These are phyloP conservation scores for Percina caprodes DNA, from an alignment of 2,113 vertebrate species.

Conservation along the genomic window DNA sequence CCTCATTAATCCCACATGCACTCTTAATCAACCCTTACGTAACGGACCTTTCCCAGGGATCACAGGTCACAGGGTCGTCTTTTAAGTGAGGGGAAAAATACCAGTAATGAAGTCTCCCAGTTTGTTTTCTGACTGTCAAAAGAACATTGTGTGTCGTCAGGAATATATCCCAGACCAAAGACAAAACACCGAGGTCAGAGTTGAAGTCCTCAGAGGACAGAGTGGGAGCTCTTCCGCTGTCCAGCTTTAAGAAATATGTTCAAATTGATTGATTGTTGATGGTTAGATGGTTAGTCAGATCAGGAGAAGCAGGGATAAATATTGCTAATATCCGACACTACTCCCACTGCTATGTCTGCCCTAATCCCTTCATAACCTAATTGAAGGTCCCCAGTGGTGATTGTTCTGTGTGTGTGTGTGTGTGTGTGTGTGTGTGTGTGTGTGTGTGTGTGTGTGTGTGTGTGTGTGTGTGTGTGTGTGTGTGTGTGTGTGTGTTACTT, in stretches of 20 bases:
- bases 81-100: slow-evolving; percentile 21
- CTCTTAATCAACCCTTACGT: slow-evolving; percentile 41
- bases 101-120: slow-evolving; percentile 46
- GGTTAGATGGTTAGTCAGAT: slow-evolving; percentile 17
- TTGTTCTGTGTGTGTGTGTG: too few species aligned
- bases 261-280: slow-evolving; percentile 25
- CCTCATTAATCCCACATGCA: slow-evolving; percentile 23
- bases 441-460: too few species aligned
- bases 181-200: slow-evolving; percentile 20
- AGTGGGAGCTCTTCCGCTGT: neutral
- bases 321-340: neutral
- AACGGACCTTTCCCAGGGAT: slow-evolving; percentile 59
- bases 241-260: slow-evolving; percentile 4
- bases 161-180: neutral
- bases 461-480: too few species aligned
- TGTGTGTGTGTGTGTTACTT: too few species aligned
- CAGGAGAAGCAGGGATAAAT: neutral
- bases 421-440: too few species aligned
- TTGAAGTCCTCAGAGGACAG: slow-evolving; percentile 11
- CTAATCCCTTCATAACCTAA: too few species aligned
- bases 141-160: neutral
- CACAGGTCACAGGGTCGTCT: slow-evolving; percentile 57
- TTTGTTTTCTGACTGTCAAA: slow-evolving; percentile 29
- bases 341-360: neutral
- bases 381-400: too few species aligned